A percentile compares a stretch with the other conserved stretches of the same genome.
Evolutionary conservation across 2,797 vertebrate genomes (phyloP).

Genomic region (Synaphobranchus kaupii): DNA sequence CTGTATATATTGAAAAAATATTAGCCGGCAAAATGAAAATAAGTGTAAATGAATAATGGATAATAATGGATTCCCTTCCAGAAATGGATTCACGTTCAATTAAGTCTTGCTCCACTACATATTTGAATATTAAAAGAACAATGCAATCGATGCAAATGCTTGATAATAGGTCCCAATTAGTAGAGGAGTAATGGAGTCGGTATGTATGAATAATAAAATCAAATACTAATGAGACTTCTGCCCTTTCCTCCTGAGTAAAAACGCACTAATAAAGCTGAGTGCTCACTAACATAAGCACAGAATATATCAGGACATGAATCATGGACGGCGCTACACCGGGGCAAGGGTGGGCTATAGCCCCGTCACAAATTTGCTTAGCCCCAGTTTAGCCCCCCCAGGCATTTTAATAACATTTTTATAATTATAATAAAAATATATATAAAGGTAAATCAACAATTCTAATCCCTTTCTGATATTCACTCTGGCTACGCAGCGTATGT

Average conservation of each 20-base stretch:
- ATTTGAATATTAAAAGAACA: background rate
- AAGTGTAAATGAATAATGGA: constrained; percentile 47
- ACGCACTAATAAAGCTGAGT: background rate
- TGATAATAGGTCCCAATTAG: background rate
- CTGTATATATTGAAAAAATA: constrained; percentile 43
- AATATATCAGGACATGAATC: background rate
- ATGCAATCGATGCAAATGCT: background rate
- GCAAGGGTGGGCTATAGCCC: too few relatives aligned
- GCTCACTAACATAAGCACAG: background rate
- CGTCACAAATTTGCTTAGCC: too few relatives aligned
- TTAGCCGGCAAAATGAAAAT: constrained; percentile 18
- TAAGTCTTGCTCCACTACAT: constrained; percentile 37
- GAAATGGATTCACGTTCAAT: constrained; percentile 38
- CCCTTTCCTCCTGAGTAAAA: background rate
- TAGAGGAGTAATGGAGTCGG: background rate
- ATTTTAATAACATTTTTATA: too few relatives aligned
- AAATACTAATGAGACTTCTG: constrained; percentile 3
- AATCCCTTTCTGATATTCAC: too few relatives aligned
- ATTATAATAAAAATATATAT: too few relatives aligned
- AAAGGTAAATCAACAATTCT: too few relatives aligned
- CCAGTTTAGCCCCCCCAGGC: too few relatives aligned
- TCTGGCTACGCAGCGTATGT: too few relatives aligned
- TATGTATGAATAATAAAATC: constrained; percentile 2
- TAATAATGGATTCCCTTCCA: constrained; percentile 35
- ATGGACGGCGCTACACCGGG: too few relatives aligned